Evolutionary conservation across 2,888 invertebrate species (phyloP), one percentile per base, ranked within the genome.

Genomic region (Andrena hattorfiana): DNA sequence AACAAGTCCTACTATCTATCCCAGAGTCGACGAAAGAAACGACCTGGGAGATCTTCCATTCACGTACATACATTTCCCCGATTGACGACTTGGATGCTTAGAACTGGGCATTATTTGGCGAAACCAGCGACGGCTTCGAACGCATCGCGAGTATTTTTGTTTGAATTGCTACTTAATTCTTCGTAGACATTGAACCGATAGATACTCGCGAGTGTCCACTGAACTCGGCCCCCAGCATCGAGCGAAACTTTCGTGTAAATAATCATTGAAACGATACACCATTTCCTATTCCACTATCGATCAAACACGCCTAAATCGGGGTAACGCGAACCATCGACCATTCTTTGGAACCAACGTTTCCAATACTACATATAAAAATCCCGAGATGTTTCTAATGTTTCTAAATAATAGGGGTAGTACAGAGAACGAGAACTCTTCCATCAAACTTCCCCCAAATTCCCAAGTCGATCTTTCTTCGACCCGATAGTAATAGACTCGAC

Each of bases 1-100:
- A 84, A 82, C 81, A 89, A 91, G 84, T 92, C 90, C 90, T 91
- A 90, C 90, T 91, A 90, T 93, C 92, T 91, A 90, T 91, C 56
- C 26, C 23, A 56, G 56, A 10, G 56, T 56, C 56, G 20, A 23
- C 23, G 56, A 56, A 56, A 23, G 56, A 56, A 26, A 8, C 26
- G 23, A 56, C 23, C 2, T 4, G 13, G 10, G 56, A 56, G 23
- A 20, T 26, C 56, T 23, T 23, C 56, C 56, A 56, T 10, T 56
- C 23, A 20, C 42, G 16, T 4, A 4, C 42, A 42, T 16, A 4
- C 16, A 42, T 42, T 16, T 16, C 42, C 42, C 16, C 42, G 42
- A 42, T 42, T 1, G 42, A 42, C 42, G 42, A 16, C 16, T 5
- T 42, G 42, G 16, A 42, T 42, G 42, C 42, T 42, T 42, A 42